Evolutionary conservation across 30 jellyfish, hydroid and myxozoan genomes (phyloP).

Genomic region (Mastigias papua): DNA sequence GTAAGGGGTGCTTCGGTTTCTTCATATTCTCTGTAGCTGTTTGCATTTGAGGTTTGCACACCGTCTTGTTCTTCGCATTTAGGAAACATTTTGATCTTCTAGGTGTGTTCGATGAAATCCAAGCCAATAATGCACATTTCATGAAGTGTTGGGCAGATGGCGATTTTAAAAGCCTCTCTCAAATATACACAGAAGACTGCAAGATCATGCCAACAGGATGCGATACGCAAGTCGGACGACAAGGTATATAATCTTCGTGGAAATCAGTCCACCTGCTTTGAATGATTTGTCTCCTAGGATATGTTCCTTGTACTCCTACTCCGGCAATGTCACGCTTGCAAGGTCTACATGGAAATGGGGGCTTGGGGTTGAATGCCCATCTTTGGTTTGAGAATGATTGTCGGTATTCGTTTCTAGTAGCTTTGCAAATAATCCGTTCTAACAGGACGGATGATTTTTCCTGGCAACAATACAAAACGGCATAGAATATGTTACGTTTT

Average conservation of each 20-base stretch:
- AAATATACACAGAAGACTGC: slow-evolving; percentile 75
- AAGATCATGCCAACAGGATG: slow-evolving; percentile 76
- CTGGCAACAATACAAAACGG: too few relatives aligned
- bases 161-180: slow-evolving; percentile 39
- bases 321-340: too few relatives aligned
- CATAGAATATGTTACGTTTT: too few relatives aligned
- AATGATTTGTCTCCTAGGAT: not conserved
- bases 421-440: too few relatives aligned
- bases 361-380: too few relatives aligned
- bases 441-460: too few relatives aligned
- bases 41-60: too few relatives aligned
- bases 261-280: not conserved
- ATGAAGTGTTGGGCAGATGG: slow-evolving; percentile 60
- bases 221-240: slow-evolving; percentile 60
- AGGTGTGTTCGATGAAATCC: slow-evolving; percentile 47
- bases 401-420: too few relatives aligned
- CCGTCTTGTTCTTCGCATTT: too few relatives aligned
- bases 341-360: too few relatives aligned
- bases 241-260: slow-evolving; percentile 27
- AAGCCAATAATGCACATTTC: slow-evolving; percentile 46
- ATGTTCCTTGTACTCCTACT: not conserved
- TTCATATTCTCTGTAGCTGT: too few relatives aligned
- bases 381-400: too few relatives aligned
- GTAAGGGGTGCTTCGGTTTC: not conserved
- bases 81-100: not conserved